Conservation (phyloP, 2,113 vertebrate genomes). For the Gasterosteus aculeatus region DNA sequence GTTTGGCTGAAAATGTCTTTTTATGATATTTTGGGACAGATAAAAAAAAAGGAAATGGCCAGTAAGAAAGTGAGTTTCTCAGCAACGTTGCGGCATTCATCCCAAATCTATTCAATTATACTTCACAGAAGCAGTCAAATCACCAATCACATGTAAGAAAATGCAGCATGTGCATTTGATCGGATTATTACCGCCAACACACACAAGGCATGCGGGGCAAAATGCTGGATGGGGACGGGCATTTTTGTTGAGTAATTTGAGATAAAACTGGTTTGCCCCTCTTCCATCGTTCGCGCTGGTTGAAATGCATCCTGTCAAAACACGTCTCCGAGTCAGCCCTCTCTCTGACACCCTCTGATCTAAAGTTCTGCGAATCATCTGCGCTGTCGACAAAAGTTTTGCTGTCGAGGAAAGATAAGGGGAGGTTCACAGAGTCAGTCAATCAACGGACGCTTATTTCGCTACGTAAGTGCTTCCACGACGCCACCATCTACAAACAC, state of each 20-base stretch:
- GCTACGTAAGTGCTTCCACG: constrained; percentile 19
- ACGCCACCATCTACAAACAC: constrained; percentile 14
- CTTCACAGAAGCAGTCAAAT: constrained; percentile 44
- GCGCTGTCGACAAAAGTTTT: constrained; percentile 71
- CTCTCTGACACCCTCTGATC: constrained; percentile 71
- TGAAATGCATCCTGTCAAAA: constrained; percentile 70
- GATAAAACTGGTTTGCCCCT: constrained; percentile 45
- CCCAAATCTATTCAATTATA: constrained; percentile 46
- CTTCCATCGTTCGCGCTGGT: constrained; percentile 42
- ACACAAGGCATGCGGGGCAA: constrained; percentile 23
- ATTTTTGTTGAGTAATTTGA: constrained; percentile 48
- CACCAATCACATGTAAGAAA: constrained; percentile 23
- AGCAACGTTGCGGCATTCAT: constrained; percentile 32
- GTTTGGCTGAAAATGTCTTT: constrained; percentile 54
- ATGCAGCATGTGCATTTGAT: constrained; percentile 22
- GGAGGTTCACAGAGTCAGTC: constrained; percentile 54
- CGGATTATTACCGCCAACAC: neutral
- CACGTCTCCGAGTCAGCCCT: constrained; percentile 71
- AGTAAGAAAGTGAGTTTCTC: constrained; percentile 15
- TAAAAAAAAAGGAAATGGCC: constrained; percentile 25
- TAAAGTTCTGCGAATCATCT: constrained; percentile 66
- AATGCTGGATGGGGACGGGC: constrained; percentile 30
- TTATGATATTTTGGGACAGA: constrained; percentile 23
- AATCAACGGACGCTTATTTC: constrained; percentile 47
- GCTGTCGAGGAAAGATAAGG: constrained; percentile 70